A percentile compares a stretch with the other conserved stretches of the same genome.
Evolutionary conservation across 1,140 invertebrate species (phyloP).

Genomic region (Drosophila kanapiae): DNA sequence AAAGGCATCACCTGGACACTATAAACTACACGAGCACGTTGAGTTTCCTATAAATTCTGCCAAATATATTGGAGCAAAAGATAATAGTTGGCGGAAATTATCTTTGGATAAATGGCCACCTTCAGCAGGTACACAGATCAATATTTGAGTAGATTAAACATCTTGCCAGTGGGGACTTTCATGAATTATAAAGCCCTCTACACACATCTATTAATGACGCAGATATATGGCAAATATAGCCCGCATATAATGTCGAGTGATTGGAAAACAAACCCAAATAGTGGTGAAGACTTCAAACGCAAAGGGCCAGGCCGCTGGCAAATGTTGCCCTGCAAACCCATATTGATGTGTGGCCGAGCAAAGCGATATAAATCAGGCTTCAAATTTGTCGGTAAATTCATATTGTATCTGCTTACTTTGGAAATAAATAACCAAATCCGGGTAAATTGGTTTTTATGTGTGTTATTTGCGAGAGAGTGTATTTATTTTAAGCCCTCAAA

Average conservation of each 20-base stretch:
- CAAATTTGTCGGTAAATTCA: constrained; percentile 21
- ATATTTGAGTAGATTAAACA: constrained; percentile 11
- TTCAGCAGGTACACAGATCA: neutral
- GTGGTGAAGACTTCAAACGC: constrained; percentile 5
- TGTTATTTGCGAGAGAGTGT: constrained; percentile 1
- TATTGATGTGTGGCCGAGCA: constrained; percentile 5
- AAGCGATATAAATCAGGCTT: constrained; percentile 39
- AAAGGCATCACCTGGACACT: neutral
- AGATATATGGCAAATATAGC: constrained; percentile 12
- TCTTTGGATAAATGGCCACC: constrained; percentile 4
- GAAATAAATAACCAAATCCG: constrained; percentile 41
- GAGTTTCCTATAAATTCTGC: neutral
- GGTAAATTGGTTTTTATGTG: constrained; percentile 31
- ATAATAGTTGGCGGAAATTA: neutral
- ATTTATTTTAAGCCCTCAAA: constrained; percentile 13
- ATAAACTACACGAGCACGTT: neutral
- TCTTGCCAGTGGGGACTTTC: constrained; percentile 7
- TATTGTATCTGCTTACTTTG: constrained; percentile 45
- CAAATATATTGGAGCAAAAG: neutral
- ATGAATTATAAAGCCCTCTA: neutral
- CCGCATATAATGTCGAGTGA: constrained; percentile 22
- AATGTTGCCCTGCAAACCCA: neutral
- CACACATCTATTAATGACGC: constrained; percentile 2
- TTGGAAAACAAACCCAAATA: constrained; percentile 24
- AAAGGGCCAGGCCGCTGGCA: neutral